A percentile compares a stretch with the other conserved stretches of the same genome.
Evolutionary conservation across 2,113 vertebrate genomes (phyloP).

Genomic region (Chaenocephalus aceratus): DNA sequence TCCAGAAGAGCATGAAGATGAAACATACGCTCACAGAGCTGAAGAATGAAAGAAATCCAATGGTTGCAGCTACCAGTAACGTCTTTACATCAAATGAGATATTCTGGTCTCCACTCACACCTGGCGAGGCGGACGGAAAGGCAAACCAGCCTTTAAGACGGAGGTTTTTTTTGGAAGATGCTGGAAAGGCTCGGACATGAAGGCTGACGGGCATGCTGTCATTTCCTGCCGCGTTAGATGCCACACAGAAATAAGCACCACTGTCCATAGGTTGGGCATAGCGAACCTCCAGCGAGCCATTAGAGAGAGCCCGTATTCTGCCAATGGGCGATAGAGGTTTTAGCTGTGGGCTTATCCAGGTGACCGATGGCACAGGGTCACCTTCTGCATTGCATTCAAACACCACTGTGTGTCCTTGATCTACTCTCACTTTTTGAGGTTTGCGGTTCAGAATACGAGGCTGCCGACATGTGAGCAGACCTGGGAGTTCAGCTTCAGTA

Average conservation of each 20-base stretch:
- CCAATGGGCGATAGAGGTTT: conserved; percentile 72
- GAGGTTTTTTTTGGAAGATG: conserved; percentile 66
- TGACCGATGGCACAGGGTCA: conserved; percentile 84
- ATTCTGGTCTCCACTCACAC: conserved; percentile 48
- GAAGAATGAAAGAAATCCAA: conserved; percentile 89
- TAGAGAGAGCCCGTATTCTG: conserved; percentile 82
- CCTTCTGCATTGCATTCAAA: conserved; percentile 87
- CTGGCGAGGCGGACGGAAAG: conserved; percentile 63
- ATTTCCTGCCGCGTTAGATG: conserved; percentile 88
- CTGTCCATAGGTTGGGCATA: conserved; percentile 85
- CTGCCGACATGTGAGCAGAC: conserved; percentile 85
- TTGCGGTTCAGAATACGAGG: conserved; percentile 81
- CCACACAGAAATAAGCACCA: conserved; percentile 87
- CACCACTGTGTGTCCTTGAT: conserved; percentile 84
- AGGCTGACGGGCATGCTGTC: conserved; percentile 84
- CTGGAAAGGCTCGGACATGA: conserved; percentile 75
- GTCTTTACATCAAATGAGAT: conserved; percentile 84
- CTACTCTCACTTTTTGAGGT: conserved; percentile 74
- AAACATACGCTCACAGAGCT: conserved; percentile 90
- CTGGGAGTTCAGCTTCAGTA: conserved; percentile 74
- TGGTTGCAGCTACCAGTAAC: conserved; percentile 85
- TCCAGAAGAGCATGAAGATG: conserved; percentile 90
- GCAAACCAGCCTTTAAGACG: conserved; percentile 69
- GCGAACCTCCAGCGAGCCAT: conserved; percentile 88
- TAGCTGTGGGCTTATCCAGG: conserved; percentile 85